Conservation (phyloP, 2,797 vertebrate genomes). For the Gephyroberyx darwinii region DNA sequence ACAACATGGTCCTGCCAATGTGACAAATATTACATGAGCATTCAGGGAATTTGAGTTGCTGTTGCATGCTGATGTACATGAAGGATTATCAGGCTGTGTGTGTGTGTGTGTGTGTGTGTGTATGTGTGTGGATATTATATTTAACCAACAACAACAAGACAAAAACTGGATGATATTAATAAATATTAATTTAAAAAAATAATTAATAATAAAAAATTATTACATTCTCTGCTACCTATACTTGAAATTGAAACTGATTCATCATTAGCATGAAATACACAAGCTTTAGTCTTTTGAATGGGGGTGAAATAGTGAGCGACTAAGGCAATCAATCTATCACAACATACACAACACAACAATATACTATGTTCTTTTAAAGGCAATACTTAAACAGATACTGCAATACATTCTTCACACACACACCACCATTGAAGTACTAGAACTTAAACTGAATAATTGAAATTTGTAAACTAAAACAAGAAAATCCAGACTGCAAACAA, state of each 20-base stretch:
- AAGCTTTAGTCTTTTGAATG: not conserved
- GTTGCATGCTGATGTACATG: no score
- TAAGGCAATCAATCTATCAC: no score
- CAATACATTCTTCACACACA: not conserved
- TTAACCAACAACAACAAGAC: no score
- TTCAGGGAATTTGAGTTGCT: no score
- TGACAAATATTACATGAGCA: no score
- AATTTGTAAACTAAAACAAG: not conserved
- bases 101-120: no score
- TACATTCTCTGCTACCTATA: not conserved
- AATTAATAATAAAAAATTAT: not conserved
- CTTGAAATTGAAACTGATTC: no score
- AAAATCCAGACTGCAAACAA: not conserved
- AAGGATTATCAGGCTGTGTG: no score
- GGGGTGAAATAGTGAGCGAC: not conserved
- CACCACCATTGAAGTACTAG: not conserved
- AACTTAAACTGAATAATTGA: not conserved
- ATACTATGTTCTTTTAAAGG: not conserved
- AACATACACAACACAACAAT: no score
- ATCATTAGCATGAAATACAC: not conserved
- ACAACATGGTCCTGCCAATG: no score
- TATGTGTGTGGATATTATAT: no score
- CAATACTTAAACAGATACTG: not conserved
- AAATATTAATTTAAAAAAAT: not conserved
- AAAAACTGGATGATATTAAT: not conserved